phyloP scores from a whole-genome alignment of 2,888 invertebrate genomes.

The Agelastica alni region DNA sequence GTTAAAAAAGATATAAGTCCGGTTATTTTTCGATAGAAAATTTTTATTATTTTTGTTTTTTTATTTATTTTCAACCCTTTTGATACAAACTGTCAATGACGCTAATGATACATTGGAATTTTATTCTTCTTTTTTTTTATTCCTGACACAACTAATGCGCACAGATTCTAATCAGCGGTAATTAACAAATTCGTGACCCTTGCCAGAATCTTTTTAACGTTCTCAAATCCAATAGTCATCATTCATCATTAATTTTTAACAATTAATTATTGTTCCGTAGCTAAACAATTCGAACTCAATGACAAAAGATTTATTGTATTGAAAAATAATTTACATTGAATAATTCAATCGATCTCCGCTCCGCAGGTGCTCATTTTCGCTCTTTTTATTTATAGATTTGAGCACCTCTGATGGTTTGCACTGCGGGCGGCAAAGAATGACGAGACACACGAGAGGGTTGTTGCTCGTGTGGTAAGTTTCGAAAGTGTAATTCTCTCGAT shows the following conservation, averaged over 20 bases:
- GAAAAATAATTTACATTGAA: constrained; percentile 56
- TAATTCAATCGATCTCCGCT: constrained; percentile 49
- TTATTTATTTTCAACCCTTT: too few relatives aligned
- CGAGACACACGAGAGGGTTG: constrained; percentile 19
- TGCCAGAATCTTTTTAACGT: constrained; percentile 51
- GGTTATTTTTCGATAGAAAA: too few relatives aligned
- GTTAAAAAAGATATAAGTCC: too few relatives aligned
- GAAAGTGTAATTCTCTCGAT: constrained; percentile 20
- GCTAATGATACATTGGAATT: constrained; percentile 19
- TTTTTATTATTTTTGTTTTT: too few relatives aligned
- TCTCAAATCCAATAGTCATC: constrained; percentile 55
- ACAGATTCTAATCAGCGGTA: constrained; percentile 53
- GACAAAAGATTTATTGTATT: constrained; percentile 57
- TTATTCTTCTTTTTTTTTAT: constrained; percentile 10
- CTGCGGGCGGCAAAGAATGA: constrained; percentile 29
- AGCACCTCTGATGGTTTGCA: constrained; percentile 38
- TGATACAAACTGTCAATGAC: constrained; percentile 2
- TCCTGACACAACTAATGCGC: constrained; percentile 31
- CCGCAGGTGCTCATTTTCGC: constrained; percentile 46
- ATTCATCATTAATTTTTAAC: constrained; percentile 56
- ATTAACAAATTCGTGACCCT: constrained; percentile 58
- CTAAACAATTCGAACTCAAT: constrained; percentile 46
- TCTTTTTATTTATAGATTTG: constrained; percentile 43
- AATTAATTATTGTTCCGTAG: constrained; percentile 56
- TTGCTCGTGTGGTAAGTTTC: constrained; percentile 19